Evolutionary conservation across 2,113 vertebrate species (phyloP).

Genomic region (Varanus komodoensis): DNA sequence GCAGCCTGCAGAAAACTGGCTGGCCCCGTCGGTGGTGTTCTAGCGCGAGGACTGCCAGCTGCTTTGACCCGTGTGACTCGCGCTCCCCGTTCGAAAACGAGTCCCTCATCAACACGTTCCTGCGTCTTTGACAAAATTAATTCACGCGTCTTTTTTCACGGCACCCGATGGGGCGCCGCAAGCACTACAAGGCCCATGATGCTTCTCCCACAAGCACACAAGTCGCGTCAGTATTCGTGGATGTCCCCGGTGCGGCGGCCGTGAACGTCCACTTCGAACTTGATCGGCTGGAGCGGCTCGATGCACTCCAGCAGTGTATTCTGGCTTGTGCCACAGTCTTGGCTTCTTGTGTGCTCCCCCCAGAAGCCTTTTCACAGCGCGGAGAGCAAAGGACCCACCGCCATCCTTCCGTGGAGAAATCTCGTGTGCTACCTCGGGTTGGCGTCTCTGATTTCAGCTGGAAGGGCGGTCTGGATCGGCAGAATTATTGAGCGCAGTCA

Average conservation of each 20-base stretch:
- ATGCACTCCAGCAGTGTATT: too few relatives aligned
- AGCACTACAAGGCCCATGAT: neutral
- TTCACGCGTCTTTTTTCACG: neutral
- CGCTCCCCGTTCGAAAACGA: neutral
- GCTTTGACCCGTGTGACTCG: neutral
- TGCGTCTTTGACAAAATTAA: neutral
- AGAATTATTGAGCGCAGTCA: too few relatives aligned
- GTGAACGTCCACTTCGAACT: neutral
- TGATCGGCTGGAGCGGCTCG: neutral
- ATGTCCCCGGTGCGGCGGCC: fast-evolving
- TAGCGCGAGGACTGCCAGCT: neutral
- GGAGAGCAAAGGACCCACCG: too few relatives aligned
- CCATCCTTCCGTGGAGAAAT: too few relatives aligned
- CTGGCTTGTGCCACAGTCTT: neutral
- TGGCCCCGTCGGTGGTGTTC: too few relatives aligned
- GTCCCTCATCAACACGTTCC: neutral
- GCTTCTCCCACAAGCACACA: too few relatives aligned
- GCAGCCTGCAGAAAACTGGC: too few relatives aligned
- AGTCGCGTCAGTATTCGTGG: too few relatives aligned
- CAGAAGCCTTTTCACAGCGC: too few relatives aligned
- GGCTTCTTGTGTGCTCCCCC: neutral
- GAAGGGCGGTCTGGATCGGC: too few relatives aligned
- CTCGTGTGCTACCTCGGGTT: too few relatives aligned
- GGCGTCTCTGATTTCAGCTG: too few relatives aligned
- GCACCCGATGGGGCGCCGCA: neutral